Base-by-base conservation (phyloP, 2,113 vertebrate genomes). In the Toxotes chatareus region DNA sequence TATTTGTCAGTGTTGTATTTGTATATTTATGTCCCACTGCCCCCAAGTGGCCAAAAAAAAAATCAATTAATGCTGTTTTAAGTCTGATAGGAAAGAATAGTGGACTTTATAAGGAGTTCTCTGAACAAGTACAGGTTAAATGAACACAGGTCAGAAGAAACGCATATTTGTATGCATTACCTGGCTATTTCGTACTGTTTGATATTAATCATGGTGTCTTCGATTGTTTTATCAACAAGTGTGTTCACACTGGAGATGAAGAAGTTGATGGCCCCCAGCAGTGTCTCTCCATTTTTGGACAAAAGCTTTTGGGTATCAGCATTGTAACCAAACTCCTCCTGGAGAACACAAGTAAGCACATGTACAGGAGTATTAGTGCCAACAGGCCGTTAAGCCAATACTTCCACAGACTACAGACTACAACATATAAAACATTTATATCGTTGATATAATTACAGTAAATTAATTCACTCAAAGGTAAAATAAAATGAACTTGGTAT, bases 251-350 rank as follows among this genome's bases (percentile, higher is more conserved):
- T 99, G 83, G 96, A 88, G 89, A 99, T 99, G 90, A 99, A 99
- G 93, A 98, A 99, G 90, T 96, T 97, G 94, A 99, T 99, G 72
- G 98, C 97, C 5, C 97, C 96, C 1, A 99, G 95, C 88, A 99
- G 96, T 0, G 97, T 98, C 86, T 99, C 98, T 89, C 97, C 98
- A 42, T 99, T 99, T 95, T 99, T 99, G 91, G 97, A 97, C 89
- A 99, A 93, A 76, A 99, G 96, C 91, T 97, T 99, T 94, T 99
- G 98, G 2, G 97, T 99, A 47, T 99, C 97, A 83, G 98, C 98
- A 34, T 99, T 99, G 93, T 97, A 99, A 82, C 97, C 96, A 94
- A 99, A 99, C 93, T 99, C 98, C 95, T 99, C 98, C 98, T 99
- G 87, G 75, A 85, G 31, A 42, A 67, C 1, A 78, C 6, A 62